These are phyloP conservation scores for Phoxinus dragarum DNA, from an alignment of 2,797 vertebrate genomes.

Conservation along the genomic window DNA sequence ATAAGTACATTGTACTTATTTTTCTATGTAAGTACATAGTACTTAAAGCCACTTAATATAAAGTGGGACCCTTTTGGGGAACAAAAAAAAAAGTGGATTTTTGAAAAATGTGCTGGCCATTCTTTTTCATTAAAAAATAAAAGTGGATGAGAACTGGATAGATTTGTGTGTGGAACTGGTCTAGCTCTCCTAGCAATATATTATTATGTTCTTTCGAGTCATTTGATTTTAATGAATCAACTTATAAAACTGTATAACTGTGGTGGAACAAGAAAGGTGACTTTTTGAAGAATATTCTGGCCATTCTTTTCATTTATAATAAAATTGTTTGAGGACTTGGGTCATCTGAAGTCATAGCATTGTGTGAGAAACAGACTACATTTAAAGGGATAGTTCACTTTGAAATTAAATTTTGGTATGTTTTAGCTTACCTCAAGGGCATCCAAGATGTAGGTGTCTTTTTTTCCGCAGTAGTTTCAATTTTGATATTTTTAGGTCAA, in stretches of 20 bases:
- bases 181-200: neutral
- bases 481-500: no score
- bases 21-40: no score
- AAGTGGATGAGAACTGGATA: neutral
- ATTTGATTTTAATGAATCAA: neutral
- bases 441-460: no score
- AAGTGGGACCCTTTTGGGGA: no score
- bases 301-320: neutral
- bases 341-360: neutral
- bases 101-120: neutral
- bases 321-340: neutral
- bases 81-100: neutral
- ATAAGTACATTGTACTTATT: no score
- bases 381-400: no score
- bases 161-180: neutral
- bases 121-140: neutral
- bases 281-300: neutral
- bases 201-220: neutral
- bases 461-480: no score
- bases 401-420: no score
- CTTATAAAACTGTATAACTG: neutral
- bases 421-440: no score
- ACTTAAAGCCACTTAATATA: no score
- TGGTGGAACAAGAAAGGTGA: neutral
- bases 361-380: neutral